Percentiles rank a stretch among this genome's conserved stretches.
Evolutionary conservation across 2,888 invertebrate species (phyloP).

Genomic region (Unio delphinus): DNA sequence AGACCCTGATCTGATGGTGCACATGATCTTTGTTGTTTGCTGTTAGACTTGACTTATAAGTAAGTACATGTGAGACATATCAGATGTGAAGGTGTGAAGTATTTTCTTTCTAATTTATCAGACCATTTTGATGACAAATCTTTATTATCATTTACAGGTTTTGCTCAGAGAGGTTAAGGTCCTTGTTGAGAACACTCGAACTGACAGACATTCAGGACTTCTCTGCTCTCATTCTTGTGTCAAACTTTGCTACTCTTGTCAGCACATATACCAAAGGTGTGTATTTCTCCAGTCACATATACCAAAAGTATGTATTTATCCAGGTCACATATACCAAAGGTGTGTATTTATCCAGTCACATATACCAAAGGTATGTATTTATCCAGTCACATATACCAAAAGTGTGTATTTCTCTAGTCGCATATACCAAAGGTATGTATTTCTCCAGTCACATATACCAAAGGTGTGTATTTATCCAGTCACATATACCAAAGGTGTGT

Average conservation of each 20-base stretch:
- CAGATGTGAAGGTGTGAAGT: neutral
- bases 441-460: no score
- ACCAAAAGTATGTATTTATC: neutral
- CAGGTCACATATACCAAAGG: no score
- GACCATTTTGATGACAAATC: neutral
- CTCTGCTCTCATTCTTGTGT: conserved; percentile 83
- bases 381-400: no score
- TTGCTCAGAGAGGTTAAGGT: conserved; percentile 91
- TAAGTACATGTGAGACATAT: neutral
- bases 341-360: no score
- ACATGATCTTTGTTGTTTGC: no score
- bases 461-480: no score
- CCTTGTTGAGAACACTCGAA: conserved; percentile 90
- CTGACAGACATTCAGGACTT: conserved; percentile 92
- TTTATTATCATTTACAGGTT: conserved; percentile 75
- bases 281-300: neutral
- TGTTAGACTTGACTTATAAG: no score
- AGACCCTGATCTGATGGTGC: no score
- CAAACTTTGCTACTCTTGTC: conserved; percentile 94
- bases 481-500: no score
- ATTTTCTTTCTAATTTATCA: neutral
- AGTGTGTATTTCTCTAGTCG: no score
- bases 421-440: no score
- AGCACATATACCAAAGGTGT: conserved; percentile 89
- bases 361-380: no score